Evolutionary conservation across 2,888 invertebrate species (phyloP).

Genomic region (Antitype chi): DNA sequence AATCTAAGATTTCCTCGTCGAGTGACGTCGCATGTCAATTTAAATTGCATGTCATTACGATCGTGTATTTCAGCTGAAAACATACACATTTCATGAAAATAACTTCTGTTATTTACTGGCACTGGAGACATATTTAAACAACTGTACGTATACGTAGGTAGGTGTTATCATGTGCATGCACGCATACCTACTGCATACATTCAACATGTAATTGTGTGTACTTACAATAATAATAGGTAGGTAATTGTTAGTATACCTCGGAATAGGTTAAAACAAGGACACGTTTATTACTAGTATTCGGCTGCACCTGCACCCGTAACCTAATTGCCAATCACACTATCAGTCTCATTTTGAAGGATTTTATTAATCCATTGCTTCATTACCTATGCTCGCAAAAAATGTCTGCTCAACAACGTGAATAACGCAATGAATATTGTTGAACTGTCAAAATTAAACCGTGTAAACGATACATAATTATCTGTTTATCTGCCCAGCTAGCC

Average conservation of each 20-base stretch:
- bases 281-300: neutral
- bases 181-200: conserved; percentile 4
- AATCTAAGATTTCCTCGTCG: conserved; percentile 11
- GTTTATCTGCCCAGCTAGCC: neutral
- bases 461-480: neutral
- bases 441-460: no score
- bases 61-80: conserved; percentile 42
- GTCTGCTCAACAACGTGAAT: no score
- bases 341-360: no score
- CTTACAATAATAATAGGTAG: neutral
- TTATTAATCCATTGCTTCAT: no score
- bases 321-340: no score
- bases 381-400: no score
- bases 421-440: no score
- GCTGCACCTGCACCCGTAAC: neutral
- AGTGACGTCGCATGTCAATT: neutral
- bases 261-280: neutral
- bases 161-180: conserved; percentile 37
- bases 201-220: conserved; percentile 4
- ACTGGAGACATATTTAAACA: conserved; percentile 1
- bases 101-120: conserved; percentile 38
- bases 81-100: conserved; percentile 36
- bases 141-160: neutral
- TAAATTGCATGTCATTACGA: conserved; percentile 34
- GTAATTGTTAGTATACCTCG: neutral